Evolutionary conservation across 2,113 vertebrate species (phyloP).

Genomic region (Perca flavescens): DNA sequence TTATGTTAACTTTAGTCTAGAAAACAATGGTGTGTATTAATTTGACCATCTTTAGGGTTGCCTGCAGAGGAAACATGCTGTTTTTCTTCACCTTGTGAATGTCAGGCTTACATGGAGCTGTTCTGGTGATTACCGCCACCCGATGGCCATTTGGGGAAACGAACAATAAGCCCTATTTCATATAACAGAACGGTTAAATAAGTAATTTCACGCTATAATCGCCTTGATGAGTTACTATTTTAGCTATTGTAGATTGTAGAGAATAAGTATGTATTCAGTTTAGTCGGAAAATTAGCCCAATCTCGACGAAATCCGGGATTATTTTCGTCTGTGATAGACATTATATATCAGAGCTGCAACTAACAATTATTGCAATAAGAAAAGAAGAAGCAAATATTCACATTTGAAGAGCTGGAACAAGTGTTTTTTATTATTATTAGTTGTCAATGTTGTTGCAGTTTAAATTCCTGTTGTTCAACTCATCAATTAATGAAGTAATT

Average conservation of each 20-base stretch:
- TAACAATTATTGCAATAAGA: neutral
- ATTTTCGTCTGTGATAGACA: neutral
- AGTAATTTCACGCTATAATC: neutral
- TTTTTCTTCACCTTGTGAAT: neutral
- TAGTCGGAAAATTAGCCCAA: neutral
- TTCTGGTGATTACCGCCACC: neutral
- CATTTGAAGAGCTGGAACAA: neutral
- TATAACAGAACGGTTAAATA: neutral
- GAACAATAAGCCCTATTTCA: neutral
- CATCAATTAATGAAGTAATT: too few relatives aligned
- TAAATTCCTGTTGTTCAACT: too few relatives aligned
- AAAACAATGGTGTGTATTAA: neutral
- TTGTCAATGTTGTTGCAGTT: neutral
- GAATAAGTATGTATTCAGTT: neutral
- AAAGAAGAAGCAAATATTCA: neutral
- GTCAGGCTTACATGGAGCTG: too few relatives aligned
- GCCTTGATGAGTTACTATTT: neutral
- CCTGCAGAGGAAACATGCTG: neutral
- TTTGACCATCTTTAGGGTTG: conserved; percentile 8
- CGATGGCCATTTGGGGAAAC: conserved; percentile 5
- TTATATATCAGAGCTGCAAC: neutral
- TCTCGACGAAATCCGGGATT: neutral
- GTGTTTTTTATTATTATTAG: neutral
- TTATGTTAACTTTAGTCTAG: neutral
- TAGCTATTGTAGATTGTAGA: neutral